These are phyloP conservation scores for Platichthys flesus DNA, from an alignment of 2,113 vertebrate species.

Conservation along the genomic window DNA sequence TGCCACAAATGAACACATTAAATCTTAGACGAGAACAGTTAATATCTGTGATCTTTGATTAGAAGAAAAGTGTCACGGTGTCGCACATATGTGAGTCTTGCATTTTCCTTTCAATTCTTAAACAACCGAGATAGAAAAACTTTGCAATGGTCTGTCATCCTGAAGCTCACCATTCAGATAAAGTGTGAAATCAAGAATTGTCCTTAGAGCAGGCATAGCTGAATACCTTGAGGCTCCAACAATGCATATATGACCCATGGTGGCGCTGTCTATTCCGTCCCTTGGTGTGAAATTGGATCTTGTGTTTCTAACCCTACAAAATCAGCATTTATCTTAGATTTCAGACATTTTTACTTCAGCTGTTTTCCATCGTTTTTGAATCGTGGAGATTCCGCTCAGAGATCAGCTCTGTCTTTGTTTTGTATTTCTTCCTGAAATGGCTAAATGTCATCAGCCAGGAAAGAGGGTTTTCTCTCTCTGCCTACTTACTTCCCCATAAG, in stretches of 20 bases:
- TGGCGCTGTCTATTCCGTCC: constrained; percentile 24
- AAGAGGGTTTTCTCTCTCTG: background rate
- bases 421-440: constrained; percentile 57
- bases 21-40: background rate
- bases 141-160: constrained; percentile 28
- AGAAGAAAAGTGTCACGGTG: constrained; percentile 2
- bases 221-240: constrained; percentile 52
- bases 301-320: constrained; percentile 39
- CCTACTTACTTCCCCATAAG: constrained; percentile 34
- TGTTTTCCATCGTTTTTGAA: constrained; percentile 12
- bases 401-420: constrained; percentile 30
- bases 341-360: constrained; percentile 4
- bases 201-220: constrained; percentile 45
- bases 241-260: constrained; percentile 46
- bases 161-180: constrained; percentile 52
- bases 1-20: background rate
- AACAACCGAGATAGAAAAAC: too few species aligned
- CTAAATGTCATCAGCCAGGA: constrained; percentile 57
- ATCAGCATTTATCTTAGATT: constrained; percentile 40
- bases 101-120: too few species aligned
- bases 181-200: constrained; percentile 63
- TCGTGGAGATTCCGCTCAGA: constrained; percentile 10
- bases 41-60: constrained; percentile 27
- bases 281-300: constrained; percentile 25
- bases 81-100: too few species aligned